These are phyloP conservation scores for Calameuta pallipes DNA, from an alignment of 2,888 invertebrate genomes.

Conservation along the genomic window DNA sequence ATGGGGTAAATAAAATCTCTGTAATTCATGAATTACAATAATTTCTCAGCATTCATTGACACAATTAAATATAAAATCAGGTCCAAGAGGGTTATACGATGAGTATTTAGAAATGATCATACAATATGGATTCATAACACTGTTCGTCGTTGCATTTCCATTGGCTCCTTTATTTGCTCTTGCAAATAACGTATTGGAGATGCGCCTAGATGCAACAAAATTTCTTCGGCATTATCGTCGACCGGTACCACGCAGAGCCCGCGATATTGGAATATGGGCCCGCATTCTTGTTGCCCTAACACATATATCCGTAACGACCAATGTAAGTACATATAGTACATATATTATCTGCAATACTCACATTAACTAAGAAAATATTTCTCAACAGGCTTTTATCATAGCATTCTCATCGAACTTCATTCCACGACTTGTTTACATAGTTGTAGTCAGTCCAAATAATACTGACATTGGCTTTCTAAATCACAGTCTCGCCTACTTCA, in stretches of 20 bases:
- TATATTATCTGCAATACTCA: not conserved
- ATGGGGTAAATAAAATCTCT: slow-evolving; percentile 65
- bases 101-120: slow-evolving; percentile 92
- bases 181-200: slow-evolving; percentile 85
- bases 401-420: slow-evolving; percentile 88
- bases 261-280: slow-evolving; percentile 85
- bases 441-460: slow-evolving; percentile 67
- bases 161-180: slow-evolving; percentile 85
- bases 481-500: slow-evolving; percentile 75
- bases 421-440: slow-evolving; percentile 78
- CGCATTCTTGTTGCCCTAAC: slow-evolving; percentile 80
- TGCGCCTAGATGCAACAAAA: slow-evolving; percentile 85
- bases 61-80: slow-evolving; percentile 32
- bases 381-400: slow-evolving; percentile 78
- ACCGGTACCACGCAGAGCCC: slow-evolving; percentile 79
- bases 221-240: slow-evolving; percentile 79
- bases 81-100: slow-evolving; percentile 77
- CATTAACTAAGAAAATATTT: not conserved
- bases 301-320: slow-evolving; percentile 80
- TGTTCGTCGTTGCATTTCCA: slow-evolving; percentile 89
- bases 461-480: slow-evolving; percentile 74
- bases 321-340: slow-evolving; percentile 70
- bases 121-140: slow-evolving; percentile 87
- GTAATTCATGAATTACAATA: not conserved
- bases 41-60: slow-evolving; percentile 4